Base-by-base conservation (phyloP, 2,113 vertebrate genomes). In the Alces alces region DNA sequence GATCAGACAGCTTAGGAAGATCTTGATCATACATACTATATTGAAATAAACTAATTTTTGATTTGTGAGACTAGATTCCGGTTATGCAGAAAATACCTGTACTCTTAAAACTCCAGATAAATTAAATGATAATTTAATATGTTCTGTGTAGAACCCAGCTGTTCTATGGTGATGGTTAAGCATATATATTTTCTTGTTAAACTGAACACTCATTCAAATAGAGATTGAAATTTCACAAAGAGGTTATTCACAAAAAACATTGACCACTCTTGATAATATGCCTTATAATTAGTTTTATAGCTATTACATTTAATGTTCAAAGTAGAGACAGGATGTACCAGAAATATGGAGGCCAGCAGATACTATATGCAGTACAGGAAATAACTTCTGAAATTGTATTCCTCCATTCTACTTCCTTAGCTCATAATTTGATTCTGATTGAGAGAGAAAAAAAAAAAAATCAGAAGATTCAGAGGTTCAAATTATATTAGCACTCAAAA, bases 221-320 rank as follows among this genome's bases (percentile, higher is more conserved):
- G 76, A 97, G 47, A 92, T 64, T 86, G 79, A 95, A 96, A 96
- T 89, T 92, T 95, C 70, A 93, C 73, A 84, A 92, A 91, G 36
- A 93, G 79, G 12, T 33, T 64, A 86, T 97, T 95, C 79, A 93
- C 13, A 93, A 86, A 89, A 97, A 95, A 61, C 78, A 96, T 21
- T 3, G 89, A 70, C 60, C 54, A 94, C 27, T 97, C 9, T 97
- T 97, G 47, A 90, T 97, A 95, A 83, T 92, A 86, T 70, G 73
- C 43, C 90, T 97, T 60, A 92, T 95, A 89, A 94, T 97, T 95
- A 98, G 55, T 82, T 98, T 98, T 95, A 89, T 61, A 95, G 91
- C 50, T 95, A 80, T 89, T 88, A 52, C 12, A 55, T 21, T 95
- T 94, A 93, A 94, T 96, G 84, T 87, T 89, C 91, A 96, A 58